Base-by-base conservation (phyloP, 2,113 vertebrate species). In the Neodon shergylaensis region DNA sequence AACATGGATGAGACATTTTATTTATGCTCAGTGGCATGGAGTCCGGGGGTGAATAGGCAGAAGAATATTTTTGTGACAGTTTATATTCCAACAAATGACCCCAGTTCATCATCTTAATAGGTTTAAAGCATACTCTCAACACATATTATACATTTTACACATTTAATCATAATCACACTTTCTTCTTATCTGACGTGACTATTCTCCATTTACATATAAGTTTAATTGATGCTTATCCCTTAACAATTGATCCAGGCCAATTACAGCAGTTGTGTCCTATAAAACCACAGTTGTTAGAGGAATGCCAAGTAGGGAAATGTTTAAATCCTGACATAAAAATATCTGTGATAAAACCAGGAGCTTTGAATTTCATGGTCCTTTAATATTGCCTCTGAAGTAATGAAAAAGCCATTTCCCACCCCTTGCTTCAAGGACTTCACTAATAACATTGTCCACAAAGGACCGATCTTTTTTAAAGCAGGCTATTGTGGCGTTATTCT, bases 391-490 rank as follows among this genome's bases (percentile, higher is more conserved):
- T 98, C 97, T 92, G 83, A 98, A 98, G 95, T 98, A 98, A 98
- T 89, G 97, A 97, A 98, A 98, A 98, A 98, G 58, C 76, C 96
- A 97, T 98, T 98, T 98, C 98, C 98, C 52, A 98, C 76, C 94
- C 92, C 91, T 98, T 98, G 98, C 98, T 98, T 98, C 98, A 98
- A 98, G 98, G 96, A 95, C 86, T 98, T 26, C 42, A 82, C 94
- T 98, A 98, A 98, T 97, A 98, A 96, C 66, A 84, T 95, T 97
- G 98, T 97, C 94, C 97, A 98, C 98, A 98, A 94, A 98, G 96
- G 97, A 97, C 95, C 73, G 0, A 95, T 96, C 39, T 97, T 96
- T 96, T 97, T 97, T 78, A 5, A 97, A 97, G 89, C 65, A 94
- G 94, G 91, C 97, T 97, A 98, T 88, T 94, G 94, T 96, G 95